These are phyloP conservation scores for Lymantria dispar DNA, from an alignment of 2,888 invertebrate species.

Conservation along the genomic window DNA sequence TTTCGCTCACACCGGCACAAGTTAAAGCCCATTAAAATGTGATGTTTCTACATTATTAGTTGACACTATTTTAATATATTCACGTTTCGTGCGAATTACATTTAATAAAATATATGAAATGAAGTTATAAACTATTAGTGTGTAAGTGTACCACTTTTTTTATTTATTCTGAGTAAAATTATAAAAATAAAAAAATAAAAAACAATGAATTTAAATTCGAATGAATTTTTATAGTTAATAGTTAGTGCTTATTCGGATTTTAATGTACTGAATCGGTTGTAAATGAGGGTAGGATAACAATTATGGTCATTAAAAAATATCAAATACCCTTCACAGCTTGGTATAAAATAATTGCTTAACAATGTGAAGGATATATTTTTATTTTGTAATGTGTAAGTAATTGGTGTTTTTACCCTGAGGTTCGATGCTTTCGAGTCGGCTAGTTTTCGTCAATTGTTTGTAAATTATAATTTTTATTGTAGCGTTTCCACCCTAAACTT, in stretches of 20 bases:
- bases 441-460: conserved; percentile 57
- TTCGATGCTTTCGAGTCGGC: conserved; percentile 39
- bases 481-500: conserved; percentile 32
- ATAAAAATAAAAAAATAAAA: conserved; percentile 23
- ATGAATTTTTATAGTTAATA: conserved; percentile 43
- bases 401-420: conserved; percentile 18
- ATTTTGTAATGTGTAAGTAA: conserved; percentile 9
- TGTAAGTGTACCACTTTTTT: conserved; percentile 69
- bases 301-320: conserved; percentile 24
- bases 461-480: conserved; percentile 47
- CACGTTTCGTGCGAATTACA: conserved; percentile 60
- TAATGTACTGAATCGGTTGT: conserved; percentile 15
- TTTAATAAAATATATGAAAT: conserved; percentile 50
- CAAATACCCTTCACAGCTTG: conserved; percentile 19
- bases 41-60: conserved; percentile 67
- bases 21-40: conserved; percentile 57
- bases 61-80: conserved; percentile 72
- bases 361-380: conserved; percentile 18
- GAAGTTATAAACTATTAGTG: conserved; percentile 71
- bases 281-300: conserved; percentile 20
- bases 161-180: conserved; percentile 53
- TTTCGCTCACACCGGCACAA: conserved; percentile 59
- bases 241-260: conserved; percentile 37
- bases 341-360: conserved; percentile 30
- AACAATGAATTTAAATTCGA: conserved; percentile 52